A percentile compares a stretch with the other conserved stretches of the same genome.
Evolutionary conservation across 2,113 vertebrate species (phyloP).

Genomic region (Galemys pyrenaicus): DNA sequence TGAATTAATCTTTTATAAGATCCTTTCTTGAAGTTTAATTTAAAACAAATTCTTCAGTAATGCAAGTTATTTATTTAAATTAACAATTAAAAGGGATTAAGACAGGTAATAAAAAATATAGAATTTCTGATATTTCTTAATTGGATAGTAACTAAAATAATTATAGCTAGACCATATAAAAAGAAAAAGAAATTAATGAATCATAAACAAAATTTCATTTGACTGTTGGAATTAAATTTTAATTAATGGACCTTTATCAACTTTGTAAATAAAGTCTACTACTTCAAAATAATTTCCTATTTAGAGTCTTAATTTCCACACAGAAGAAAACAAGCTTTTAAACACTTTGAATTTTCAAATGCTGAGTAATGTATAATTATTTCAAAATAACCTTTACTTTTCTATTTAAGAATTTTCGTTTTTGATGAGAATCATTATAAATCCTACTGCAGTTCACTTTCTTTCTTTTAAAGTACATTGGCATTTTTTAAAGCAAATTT

Average conservation of each 20-base stretch:
- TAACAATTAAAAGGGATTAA: conserved; percentile 37
- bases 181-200: conserved; percentile 41
- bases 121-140: conserved; percentile 50
- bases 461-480: neutral
- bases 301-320: conserved; percentile 19
- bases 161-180: conserved; percentile 5
- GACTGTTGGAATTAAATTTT: conserved; percentile 37
- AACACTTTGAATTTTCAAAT: conserved; percentile 49
- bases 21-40: conserved; percentile 48
- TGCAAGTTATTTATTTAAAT: conserved; percentile 16
- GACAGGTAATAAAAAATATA: conserved; percentile 36
- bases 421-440: neutral
- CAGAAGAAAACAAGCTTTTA: conserved; percentile 19
- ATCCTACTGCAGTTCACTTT: neutral
- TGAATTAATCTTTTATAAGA: conserved; percentile 36
- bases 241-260: conserved; percentile 50
- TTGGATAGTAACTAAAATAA: conserved; percentile 45
- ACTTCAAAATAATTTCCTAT: neutral
- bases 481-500: neutral
- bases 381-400: conserved; percentile 42
- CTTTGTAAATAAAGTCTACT: conserved; percentile 54
- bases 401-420: neutral
- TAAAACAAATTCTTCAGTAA: conserved; percentile 45
- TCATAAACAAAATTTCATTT: conserved; percentile 38
- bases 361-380: neutral